A percentile compares a stretch with the other conserved stretches of the same genome.
Evolutionary conservation across 1,140 invertebrate species (phyloP).

Genomic region (Heliconius congener): DNA sequence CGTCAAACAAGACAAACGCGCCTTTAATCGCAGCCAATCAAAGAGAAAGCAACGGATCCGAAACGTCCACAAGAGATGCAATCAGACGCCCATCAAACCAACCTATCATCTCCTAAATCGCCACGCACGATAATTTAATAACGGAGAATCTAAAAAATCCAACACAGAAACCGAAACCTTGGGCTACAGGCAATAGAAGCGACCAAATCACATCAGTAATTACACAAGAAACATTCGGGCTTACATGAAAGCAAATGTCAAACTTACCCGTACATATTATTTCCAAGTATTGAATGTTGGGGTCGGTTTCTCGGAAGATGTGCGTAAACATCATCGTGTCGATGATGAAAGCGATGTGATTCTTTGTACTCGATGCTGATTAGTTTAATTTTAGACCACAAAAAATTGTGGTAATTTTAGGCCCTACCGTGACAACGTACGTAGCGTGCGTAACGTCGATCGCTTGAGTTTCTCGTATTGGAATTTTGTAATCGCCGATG

Average conservation of each 20-base stretch:
- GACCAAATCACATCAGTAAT: conserved; percentile 52
- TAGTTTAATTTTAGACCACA: conserved; percentile 73
- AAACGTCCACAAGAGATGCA: conserved; percentile 77
- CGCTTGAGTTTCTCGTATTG: conserved; percentile 45
- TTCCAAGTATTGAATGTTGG: conserved; percentile 80
- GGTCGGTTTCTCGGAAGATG: conserved; percentile 70
- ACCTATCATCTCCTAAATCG: conserved; percentile 80
- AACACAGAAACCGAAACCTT: conserved; percentile 51
- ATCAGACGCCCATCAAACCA: conserved; percentile 76
- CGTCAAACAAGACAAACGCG: conserved; percentile 58
- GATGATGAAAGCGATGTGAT: conserved; percentile 80
- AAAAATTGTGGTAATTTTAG: conserved; percentile 62
- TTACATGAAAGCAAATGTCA: conserved; percentile 81
- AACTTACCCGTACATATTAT: conserved; percentile 75
- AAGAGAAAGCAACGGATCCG: conserved; percentile 74
- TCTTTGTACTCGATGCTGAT: conserved; percentile 79
- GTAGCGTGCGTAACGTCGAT: conserved; percentile 50
- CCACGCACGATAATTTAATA: conserved; percentile 80
- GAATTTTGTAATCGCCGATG: conserved; percentile 38
- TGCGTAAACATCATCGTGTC: conserved; percentile 77
- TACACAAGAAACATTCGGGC: conserved; percentile 74
- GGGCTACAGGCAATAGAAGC: conserved; percentile 48
- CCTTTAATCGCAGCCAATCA: conserved; percentile 75
- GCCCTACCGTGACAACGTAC: conserved; percentile 57
- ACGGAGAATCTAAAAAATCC: conserved; percentile 61